Evolutionary conservation across 2,888 invertebrate species (phyloP), one percentile per base, ranked within the genome.

Genomic region (Leptopilina myrica): DNA sequence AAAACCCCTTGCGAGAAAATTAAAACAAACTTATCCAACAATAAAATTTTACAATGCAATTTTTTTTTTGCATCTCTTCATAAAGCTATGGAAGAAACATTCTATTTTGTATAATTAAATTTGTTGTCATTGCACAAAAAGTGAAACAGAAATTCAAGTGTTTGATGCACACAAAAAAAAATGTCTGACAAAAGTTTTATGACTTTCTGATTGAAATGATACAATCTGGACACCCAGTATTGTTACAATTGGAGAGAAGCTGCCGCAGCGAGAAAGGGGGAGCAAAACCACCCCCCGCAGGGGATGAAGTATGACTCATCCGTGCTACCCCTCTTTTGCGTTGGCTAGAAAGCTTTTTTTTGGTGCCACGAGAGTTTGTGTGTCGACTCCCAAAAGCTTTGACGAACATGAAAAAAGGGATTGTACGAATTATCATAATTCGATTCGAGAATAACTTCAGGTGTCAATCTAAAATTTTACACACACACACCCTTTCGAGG

Each of bases 271-370:
- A 75, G 65, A 81, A 77, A 78, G 76, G 80, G 76, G 77, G 76
- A 76, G 73, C 76, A 82, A 78, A 83, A 83, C 82, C 81, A 79
- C 82, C 80, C 83, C 69, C 73, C 79, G 83, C 84, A 84, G 87
- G 89, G 90, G 90, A 89, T 89, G 89, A 88, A 90, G 89, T 79
- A 88, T 90, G 90, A 90, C 87, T 90, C 90, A 90, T 86, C 87
- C 78, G 75, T 75, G 56, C 49, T 64, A 67, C 76, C 26, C 43
- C 64, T 49, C 77, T 69, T n/a, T 20, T 20, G 7, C 15, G 26
- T 12, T 66, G 40, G 67, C 76, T 53, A 49, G 59, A 53, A 33
- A 33, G 43, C 26, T 53, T 43, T 64, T 43, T 64, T 88, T 20
- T 88, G 88, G 84, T 86, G 84, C 84, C 86, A 82, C 80, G 82